Conservation (phyloP, 2,797 vertebrate species). For the Centroberyx gerrardi region DNA sequence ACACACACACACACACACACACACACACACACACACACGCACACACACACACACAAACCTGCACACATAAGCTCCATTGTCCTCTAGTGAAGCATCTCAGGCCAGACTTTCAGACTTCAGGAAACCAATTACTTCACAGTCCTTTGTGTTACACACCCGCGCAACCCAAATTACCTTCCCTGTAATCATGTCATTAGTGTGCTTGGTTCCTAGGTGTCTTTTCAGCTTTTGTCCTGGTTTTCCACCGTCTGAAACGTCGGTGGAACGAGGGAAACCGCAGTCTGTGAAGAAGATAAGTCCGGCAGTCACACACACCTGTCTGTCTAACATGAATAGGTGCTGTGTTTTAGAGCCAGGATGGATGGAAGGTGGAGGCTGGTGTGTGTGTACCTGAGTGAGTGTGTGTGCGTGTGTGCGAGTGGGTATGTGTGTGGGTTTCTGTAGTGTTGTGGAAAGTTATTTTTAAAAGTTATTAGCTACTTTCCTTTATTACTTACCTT, state of each 20-base stretch:
- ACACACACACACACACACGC: not conserved
- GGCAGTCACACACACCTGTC: constrained; percentile 6
- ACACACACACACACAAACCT: not conserved
- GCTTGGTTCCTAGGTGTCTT: not conserved
- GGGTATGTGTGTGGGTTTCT: not conserved
- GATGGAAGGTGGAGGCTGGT: not conserved
- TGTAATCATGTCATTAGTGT: constrained; percentile 43
- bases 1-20: not conserved
- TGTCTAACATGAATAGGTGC: constrained; percentile 15
- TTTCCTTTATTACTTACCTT: no score
- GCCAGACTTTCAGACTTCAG: constrained; percentile 11
- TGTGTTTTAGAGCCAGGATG: constrained; percentile 11
- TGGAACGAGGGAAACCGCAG: not conserved
- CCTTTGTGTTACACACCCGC: not conserved
- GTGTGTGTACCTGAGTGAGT: constrained; percentile 1
- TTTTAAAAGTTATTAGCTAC: no score
- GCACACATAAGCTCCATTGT: constrained; percentile 46
- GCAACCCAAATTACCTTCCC: constrained; percentile 24
- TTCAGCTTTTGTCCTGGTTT: constrained; percentile 5
- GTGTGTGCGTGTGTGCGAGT: not conserved
- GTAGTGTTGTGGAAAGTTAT: no score
- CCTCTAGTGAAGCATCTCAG: constrained; percentile 4
- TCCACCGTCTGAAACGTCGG: not conserved
- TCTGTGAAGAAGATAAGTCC: constrained; percentile 1
- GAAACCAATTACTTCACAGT: constrained; percentile 5